Percentiles rank a stretch among this genome's conserved stretches.
Conservation (phyloP, 2,797 vertebrate species). For the Enteromius unitaeniatus region DNA sequence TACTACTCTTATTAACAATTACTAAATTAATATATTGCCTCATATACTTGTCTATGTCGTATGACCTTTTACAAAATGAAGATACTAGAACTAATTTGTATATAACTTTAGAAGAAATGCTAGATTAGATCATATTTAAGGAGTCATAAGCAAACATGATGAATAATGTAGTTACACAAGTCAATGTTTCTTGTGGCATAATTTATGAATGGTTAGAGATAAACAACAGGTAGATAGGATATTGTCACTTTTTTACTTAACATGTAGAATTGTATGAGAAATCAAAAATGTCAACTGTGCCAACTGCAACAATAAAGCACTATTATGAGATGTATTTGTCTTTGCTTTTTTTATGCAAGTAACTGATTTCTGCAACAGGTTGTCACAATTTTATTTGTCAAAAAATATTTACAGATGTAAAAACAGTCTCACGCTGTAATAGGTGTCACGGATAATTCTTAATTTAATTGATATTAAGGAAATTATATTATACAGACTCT, state of each 20-base stretch:
- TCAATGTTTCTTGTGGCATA: neutral
- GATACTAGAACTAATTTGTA: constrained; percentile 18
- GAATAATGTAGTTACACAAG: neutral
- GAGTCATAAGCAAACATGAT: neutral
- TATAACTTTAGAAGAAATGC: neutral
- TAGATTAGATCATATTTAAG: neutral
- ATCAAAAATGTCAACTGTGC: constrained; percentile 17
- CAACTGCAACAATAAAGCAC: constrained; percentile 9
- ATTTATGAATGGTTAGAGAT: neutral
- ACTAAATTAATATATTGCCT: constrained; percentile 15
- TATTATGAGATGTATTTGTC: neutral
- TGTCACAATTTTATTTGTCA: constrained; percentile 37
- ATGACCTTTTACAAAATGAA: neutral
- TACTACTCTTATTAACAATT: neutral
- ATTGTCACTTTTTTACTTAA: neutral
- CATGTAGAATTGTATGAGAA: neutral
- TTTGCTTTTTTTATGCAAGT: neutral
- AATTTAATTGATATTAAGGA: neutral
- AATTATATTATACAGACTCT: constrained; percentile 7
- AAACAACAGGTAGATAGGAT: neutral
- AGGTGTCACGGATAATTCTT: neutral
- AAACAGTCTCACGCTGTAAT: neutral
- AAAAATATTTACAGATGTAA: constrained; percentile 37
- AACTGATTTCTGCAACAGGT: neutral
- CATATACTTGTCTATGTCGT: constrained; percentile 5